Base-by-base conservation (phyloP, 2,113 vertebrate genomes). In the Datnioides undecimradiatus region DNA sequence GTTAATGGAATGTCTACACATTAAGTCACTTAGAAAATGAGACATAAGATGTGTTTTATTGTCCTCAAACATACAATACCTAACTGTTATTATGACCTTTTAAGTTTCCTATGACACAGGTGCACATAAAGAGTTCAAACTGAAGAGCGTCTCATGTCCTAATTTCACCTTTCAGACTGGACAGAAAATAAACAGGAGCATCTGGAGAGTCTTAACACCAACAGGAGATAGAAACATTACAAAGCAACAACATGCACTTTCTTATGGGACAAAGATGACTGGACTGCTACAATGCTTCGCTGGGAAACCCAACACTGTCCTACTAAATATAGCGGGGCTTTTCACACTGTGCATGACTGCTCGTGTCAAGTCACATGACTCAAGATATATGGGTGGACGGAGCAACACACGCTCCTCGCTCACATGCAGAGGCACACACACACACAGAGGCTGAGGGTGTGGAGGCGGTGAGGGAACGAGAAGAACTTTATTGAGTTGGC, bases 311-410 rank as follows among this genome's bases (percentile, higher is more conserved):
- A 90, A 93, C 87, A 90, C 92, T 81, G 80, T 23, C 71, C 70
- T 70, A 69, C 90, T 93, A 93, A 90, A 92, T 93, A 92, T 93
- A 93, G 90, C 38, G 43, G 81, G 65, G 84, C 72, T 86, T 92
- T 92, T 92, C 91, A 90, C 89, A 84, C 87, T 77, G 88, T 88
- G 88, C 89, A 80, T 92, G 91, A 91, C 87, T 76, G 79, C 82
- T 82, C 51, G 79, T 82, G 92, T 90, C 78, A 49, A 71, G 92
- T 92, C 92, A 93, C 92, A 93, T 93, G 91, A 92, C 71, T 80
- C 80, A 76, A 90, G 87, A 93, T 89, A 80, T 87, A 88, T 87
- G 90, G 70, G 86, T 52, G 82, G 82, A 69, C 77, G 65, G 62
- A 83, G 75, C 58, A 78, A 48, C 48, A 4, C 36, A 27, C 23